Conservation (phyloP, 92 coral and sea anemone genomes). For the Zoanthus sansibaricus region DNA sequence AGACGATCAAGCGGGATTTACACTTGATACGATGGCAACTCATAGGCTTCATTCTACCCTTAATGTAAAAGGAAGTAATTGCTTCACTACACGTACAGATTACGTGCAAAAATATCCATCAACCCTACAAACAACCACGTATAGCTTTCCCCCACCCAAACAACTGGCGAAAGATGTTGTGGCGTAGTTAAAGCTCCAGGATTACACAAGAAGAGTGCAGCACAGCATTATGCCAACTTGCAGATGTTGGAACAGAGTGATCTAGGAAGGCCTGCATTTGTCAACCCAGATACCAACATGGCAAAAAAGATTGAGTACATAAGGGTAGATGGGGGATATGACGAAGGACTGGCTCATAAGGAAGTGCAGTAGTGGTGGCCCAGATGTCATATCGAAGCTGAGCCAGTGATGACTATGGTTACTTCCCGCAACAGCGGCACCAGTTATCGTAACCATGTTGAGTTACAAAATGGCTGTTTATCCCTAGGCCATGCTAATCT, state of each 20-base stretch:
- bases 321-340: constrained; percentile 28
- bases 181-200: constrained; percentile 76
- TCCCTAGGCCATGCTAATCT: constrained; percentile 72
- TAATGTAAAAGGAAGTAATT: too few relatives aligned
- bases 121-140: constrained; percentile 71
- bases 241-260: constrained; percentile 55
- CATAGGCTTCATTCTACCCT: too few relatives aligned
- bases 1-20: too few relatives aligned
- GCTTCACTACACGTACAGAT: constrained; percentile 7
- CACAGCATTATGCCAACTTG: constrained; percentile 74
- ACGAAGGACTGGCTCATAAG: constrained; percentile 72
- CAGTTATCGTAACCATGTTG: constrained; percentile 70
- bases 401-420: constrained; percentile 44
- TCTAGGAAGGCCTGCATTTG: constrained; percentile 51
- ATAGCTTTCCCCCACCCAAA: constrained; percentile 75
- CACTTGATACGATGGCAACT: too few relatives aligned
- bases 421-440: constrained; percentile 72
- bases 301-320: constrained; percentile 69
- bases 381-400: constrained; percentile 42
- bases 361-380: constrained; percentile 73
- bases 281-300: constrained; percentile 53
- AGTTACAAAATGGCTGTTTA: constrained; percentile 76
- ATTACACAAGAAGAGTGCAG: constrained; percentile 58
- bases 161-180: constrained; percentile 70
- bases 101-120: constrained; percentile 75